These are phyloP conservation scores for Drosophila jambulina DNA, from an alignment of 1,140 invertebrate species.

Conservation along the genomic window DNA sequence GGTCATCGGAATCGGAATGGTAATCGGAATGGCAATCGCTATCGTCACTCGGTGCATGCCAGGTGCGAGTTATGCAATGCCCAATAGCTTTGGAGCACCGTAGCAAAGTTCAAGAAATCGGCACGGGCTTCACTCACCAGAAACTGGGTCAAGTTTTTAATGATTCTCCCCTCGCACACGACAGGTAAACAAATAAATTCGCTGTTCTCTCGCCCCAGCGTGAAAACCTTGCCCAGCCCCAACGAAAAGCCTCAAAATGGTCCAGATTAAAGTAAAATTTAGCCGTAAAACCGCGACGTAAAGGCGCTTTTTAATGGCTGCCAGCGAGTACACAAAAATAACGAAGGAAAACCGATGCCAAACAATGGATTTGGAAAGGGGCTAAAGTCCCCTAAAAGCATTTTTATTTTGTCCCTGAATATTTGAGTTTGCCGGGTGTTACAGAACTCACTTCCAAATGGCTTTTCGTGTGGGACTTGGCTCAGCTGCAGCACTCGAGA, in stretches of 20 bases:
- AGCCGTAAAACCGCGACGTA: slow-evolving; percentile 45
- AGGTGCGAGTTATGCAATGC: slow-evolving; percentile 44
- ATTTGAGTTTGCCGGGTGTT: slow-evolving; percentile 21
- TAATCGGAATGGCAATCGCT: slow-evolving; percentile 29
- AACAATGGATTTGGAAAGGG: slow-evolving; percentile 41
- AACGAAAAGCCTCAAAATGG: slow-evolving; percentile 44
- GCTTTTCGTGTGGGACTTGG: slow-evolving; percentile 30
- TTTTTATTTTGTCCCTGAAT: slow-evolving; percentile 50
- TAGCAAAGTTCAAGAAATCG: slow-evolving; percentile 49
- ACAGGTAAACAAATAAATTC: slow-evolving; percentile 55
- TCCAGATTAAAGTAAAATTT: slow-evolving; percentile 40
- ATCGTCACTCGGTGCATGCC: slow-evolving; percentile 32
- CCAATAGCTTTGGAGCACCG: slow-evolving; percentile 4
- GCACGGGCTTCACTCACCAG: slow-evolving; percentile 27
- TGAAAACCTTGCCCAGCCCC: slow-evolving; percentile 62
- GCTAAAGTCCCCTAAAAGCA: slow-evolving; percentile 36
- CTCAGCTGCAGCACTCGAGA: slow-evolving; percentile 48
- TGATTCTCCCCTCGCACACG: slow-evolving; percentile 31
- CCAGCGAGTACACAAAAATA: slow-evolving; percentile 30
- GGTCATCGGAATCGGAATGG: slow-evolving; percentile 38
- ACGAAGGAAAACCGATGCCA: slow-evolving; percentile 21
- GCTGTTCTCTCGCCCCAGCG: slow-evolving; percentile 39
- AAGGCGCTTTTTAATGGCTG: slow-evolving; percentile 56
- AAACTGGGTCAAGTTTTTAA: slow-evolving; percentile 66
- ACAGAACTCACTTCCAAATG: slow-evolving; percentile 36